Conservation (phyloP, 2,888 invertebrate species). For the Drosophila koepferae region DNA sequence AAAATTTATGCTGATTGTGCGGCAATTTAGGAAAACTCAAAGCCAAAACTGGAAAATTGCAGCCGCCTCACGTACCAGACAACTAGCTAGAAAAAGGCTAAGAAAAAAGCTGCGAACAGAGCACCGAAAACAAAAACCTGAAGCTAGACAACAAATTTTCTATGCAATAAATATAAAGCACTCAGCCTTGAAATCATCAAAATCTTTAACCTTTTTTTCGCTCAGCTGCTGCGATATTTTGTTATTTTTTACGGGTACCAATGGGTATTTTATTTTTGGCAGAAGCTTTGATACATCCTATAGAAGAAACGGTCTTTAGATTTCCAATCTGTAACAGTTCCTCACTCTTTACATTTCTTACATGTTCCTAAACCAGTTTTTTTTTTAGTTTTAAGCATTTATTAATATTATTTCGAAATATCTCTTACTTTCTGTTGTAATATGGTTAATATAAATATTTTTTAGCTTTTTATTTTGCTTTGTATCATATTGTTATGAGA, state of each 20-base stretch:
- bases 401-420: too few relatives aligned
- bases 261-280: background rate
- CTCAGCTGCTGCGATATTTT: constrained; percentile 14
- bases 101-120: constrained; percentile 1
- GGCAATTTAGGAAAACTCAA: constrained; percentile 76
- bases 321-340: background rate
- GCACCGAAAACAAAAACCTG: background rate
- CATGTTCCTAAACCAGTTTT: too few relatives aligned
- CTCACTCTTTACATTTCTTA: background rate
- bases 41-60: constrained; percentile 65
- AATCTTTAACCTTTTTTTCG: constrained; percentile 48
- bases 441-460: too few relatives aligned
- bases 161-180: constrained; percentile 58
- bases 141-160: constrained; percentile 32
- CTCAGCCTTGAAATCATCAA: constrained; percentile 72
- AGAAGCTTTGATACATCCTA: background rate
- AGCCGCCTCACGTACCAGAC: constrained; percentile 46
- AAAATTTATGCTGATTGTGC: constrained; percentile 82
- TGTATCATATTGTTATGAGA: too few relatives aligned
- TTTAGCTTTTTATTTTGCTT: too few relatives aligned
- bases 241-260: background rate
- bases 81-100: constrained; percentile 14
- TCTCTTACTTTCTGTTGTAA: too few relatives aligned
- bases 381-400: too few relatives aligned
- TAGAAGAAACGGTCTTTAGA: too few relatives aligned